Evolutionary conservation across 2,888 invertebrate genomes (phyloP).

Genomic region (Nineta flava): DNA sequence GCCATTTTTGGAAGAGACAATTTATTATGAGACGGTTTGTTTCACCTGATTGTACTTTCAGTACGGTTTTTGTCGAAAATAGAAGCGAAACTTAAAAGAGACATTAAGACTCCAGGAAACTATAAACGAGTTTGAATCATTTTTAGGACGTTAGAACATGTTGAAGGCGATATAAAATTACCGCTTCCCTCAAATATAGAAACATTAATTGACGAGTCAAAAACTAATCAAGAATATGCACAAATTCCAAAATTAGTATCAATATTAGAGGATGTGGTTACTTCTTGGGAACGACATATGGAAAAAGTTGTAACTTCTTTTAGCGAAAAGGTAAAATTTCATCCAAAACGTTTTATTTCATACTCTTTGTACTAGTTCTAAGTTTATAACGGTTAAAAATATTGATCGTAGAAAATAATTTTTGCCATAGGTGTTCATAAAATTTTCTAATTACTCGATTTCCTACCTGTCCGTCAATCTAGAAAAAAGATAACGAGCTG

Average conservation of each 20-base stretch:
- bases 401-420: no score
- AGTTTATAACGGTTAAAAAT: no score
- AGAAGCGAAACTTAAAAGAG: no score
- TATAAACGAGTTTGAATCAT: constrained; percentile 27
- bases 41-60: no score
- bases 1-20: no score
- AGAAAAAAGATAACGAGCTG: no score
- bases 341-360: background rate
- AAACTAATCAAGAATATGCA: constrained; percentile 21
- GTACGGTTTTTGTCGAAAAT: no score
- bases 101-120: constrained; percentile 2
- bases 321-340: constrained; percentile 30
- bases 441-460: no score
- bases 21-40: no score
- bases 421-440: no score
- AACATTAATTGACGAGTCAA: constrained; percentile 25
- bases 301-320: constrained; percentile 36
- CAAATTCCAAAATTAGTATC: constrained; percentile 33
- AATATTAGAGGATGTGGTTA: constrained; percentile 43
- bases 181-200: constrained; percentile 43
- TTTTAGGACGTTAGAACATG: constrained; percentile 53
- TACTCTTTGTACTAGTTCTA: no score
- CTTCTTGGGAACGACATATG: constrained; percentile 51
- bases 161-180: constrained; percentile 56
- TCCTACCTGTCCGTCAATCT: no score